phyloP scores from a whole-genome alignment of 2,797 vertebrate species.

The Tarsius wallacei region DNA sequence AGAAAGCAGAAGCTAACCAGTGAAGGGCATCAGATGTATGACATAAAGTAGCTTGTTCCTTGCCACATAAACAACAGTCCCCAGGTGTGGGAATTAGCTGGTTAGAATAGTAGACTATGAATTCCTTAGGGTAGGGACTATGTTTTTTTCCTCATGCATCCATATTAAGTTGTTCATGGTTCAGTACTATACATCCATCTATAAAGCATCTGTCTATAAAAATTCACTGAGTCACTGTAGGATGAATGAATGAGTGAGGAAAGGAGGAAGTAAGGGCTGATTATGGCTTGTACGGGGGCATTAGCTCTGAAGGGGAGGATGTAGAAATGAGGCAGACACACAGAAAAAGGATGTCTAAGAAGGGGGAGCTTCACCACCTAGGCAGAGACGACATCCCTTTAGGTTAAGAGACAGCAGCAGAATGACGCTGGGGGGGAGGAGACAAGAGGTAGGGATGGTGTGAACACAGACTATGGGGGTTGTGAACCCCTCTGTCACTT shows the following conservation, averaged over 20 bases:
- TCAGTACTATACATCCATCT: background rate
- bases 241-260: background rate
- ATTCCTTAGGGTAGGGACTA: background rate
- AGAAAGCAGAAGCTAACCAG: background rate
- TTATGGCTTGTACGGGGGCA: fast-evolving
- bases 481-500: background rate
- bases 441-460: background rate
- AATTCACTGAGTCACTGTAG: background rate
- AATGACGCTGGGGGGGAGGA: background rate
- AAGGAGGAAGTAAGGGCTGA: fast-evolving
- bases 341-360: background rate
- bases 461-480: background rate
- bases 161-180: too few species aligned
- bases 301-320: background rate
- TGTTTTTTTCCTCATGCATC: background rate
- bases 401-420: background rate
- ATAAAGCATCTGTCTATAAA: background rate
- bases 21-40: background rate
- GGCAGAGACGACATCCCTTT: background rate
- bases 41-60: background rate
- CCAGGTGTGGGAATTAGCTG: background rate
- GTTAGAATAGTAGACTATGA: background rate
- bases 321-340: background rate
- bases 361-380: background rate
- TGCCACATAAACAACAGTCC: background rate